phyloP scores from a whole-genome alignment of 2,797 vertebrate species.

The Anabacerthia variegaticeps region DNA sequence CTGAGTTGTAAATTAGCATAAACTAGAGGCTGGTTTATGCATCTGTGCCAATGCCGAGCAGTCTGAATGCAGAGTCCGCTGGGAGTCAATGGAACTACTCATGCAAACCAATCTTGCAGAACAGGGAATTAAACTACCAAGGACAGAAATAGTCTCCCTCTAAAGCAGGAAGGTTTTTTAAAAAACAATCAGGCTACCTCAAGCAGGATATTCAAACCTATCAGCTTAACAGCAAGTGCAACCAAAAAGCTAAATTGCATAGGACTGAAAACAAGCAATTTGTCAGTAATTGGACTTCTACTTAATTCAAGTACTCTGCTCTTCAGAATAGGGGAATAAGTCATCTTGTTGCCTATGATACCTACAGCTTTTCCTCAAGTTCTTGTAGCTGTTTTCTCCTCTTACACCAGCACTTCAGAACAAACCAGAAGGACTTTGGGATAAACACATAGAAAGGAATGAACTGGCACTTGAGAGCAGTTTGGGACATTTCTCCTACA shows the following conservation, averaged over 20 bases:
- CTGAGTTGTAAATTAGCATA: neutral
- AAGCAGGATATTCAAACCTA: neutral
- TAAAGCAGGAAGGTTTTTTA: neutral
- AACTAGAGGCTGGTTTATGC: neutral
- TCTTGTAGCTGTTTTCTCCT: neutral
- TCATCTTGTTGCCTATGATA: neutral
- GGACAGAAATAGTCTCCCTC: neutral
- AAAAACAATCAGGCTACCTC: neutral
- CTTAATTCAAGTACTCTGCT: neutral
- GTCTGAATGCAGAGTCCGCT: neutral
- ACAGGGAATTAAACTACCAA: neutral
- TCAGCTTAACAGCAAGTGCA: neutral
- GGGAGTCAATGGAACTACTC: neutral
- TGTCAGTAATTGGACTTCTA: neutral
- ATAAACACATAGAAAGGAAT: neutral
- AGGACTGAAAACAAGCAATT: neutral
- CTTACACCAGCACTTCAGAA: neutral
- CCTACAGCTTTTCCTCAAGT: neutral
- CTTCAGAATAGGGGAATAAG: neutral
- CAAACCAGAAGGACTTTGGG: neutral
- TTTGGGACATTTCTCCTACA: neutral
- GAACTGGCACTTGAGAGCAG: neutral
- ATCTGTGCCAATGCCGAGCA: neutral
- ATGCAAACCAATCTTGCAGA: slow-evolving; percentile 7
- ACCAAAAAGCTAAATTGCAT: neutral